Evolutionary conservation across 2,888 invertebrate species (phyloP).

Genomic region (Amphipoea oculea): DNA sequence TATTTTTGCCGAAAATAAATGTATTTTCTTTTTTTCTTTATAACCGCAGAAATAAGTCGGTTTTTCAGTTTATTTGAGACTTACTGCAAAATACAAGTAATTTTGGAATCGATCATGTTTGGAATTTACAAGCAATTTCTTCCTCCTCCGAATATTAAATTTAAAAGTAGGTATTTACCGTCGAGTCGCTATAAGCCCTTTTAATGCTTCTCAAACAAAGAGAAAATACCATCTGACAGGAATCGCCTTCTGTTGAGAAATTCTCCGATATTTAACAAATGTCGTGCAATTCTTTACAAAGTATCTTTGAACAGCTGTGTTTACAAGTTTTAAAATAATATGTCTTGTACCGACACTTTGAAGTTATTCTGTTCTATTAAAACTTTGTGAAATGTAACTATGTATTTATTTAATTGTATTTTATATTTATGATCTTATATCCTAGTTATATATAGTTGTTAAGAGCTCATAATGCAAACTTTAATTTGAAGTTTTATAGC

Average conservation of each 20-base stretch:
- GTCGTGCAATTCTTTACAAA: slow-evolving; percentile 3
- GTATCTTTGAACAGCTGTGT: background rate
- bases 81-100: background rate
- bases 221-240: slow-evolving; percentile 32
- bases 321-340: slow-evolving; percentile 2
- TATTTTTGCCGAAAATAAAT: no score
- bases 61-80: background rate
- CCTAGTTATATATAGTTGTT: background rate
- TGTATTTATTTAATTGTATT: background rate
- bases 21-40: no score
- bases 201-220: slow-evolving; percentile 31
- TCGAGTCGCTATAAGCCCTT: slow-evolving; percentile 4
- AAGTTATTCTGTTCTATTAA: background rate
- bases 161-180: slow-evolving; percentile 6
- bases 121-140: background rate
- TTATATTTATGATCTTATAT: background rate
- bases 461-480: no score
- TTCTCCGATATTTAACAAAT: slow-evolving; percentile 18
- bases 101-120: background rate
- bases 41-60: background rate
- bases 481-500: background rate
- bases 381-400: background rate
- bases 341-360: background rate
- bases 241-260: slow-evolving; percentile 19
- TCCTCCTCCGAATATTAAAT: background rate